Conservation (phyloP, 2,888 invertebrate genomes). For the Argynnis bischoffii region DNA sequence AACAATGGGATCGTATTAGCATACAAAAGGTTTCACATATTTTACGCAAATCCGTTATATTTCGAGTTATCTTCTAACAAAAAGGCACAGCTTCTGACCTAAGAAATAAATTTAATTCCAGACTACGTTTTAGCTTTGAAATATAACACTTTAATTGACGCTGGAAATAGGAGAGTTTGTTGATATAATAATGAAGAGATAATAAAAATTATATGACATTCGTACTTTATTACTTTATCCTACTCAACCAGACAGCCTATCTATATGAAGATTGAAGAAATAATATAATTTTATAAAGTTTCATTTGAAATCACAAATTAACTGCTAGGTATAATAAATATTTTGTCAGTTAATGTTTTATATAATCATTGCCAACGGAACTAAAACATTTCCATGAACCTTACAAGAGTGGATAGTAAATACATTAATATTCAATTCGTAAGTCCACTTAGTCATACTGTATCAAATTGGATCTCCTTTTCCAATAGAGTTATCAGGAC, state of each 20-base stretch:
- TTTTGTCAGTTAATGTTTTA: neutral
- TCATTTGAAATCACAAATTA: too few species aligned
- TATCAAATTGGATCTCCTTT: neutral
- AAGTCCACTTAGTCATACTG: slow-evolving; percentile 1
- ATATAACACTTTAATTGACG: slow-evolving; percentile 24
- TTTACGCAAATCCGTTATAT: slow-evolving; percentile 80
- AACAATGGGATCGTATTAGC: slow-evolving; percentile 81
- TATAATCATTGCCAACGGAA: neutral
- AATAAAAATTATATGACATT: neutral
- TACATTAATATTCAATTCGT: slow-evolving; percentile 13
- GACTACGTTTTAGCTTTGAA: slow-evolving; percentile 23
- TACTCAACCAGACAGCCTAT: neutral
- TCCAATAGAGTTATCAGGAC: neutral
- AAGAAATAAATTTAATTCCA: slow-evolving; percentile 65
- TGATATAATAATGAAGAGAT: slow-evolving; percentile 11
- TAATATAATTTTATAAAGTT: neutral
- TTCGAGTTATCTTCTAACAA: slow-evolving; percentile 76
- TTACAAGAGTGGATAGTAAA: neutral
- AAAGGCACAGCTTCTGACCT: slow-evolving; percentile 73
- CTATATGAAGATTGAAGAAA: too few species aligned
- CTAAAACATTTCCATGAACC: neutral
- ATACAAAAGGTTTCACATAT: slow-evolving; percentile 82
- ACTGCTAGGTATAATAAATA: neutral
- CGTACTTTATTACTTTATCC: neutral
- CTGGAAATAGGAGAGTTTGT: slow-evolving; percentile 9